These are phyloP conservation scores for Poeciliopsis retropinna DNA, from an alignment of 2,113 vertebrate species.

Conservation along the genomic window DNA sequence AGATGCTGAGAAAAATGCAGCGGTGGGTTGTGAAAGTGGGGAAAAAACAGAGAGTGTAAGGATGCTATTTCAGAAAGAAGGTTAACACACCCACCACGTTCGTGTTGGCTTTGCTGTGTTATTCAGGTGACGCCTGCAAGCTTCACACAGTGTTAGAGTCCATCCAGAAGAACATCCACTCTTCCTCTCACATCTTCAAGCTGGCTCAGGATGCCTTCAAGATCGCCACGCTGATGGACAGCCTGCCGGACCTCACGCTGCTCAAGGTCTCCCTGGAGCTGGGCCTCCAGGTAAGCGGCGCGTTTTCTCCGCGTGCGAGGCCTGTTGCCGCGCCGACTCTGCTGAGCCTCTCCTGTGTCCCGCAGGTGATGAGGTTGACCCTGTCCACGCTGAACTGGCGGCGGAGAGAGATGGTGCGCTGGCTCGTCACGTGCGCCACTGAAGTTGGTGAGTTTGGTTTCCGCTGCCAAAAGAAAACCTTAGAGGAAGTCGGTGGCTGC, in stretches of 20 bases:
- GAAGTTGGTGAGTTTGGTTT: slow-evolving; percentile 65
- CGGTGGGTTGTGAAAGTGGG: neutral
- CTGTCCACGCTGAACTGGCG: slow-evolving; percentile 72
- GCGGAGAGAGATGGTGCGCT: slow-evolving; percentile 72
- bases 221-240: slow-evolving; percentile 72
- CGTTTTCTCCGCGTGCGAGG: neutral
- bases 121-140: slow-evolving; percentile 53
- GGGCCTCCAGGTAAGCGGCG: slow-evolving; percentile 63
- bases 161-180: slow-evolving; percentile 75
- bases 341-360: neutral
- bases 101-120: neutral
- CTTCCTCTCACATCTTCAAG: slow-evolving; percentile 73
- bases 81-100: neutral
- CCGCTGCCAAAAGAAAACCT: neutral
- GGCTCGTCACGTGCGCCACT: slow-evolving; percentile 70
- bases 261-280: slow-evolving; percentile 75
- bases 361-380: slow-evolving; percentile 72
- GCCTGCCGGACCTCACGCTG: slow-evolving; percentile 68
- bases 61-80: no score
- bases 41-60: neutral
- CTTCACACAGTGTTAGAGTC: slow-evolving; percentile 68
- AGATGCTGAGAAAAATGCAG: neutral
- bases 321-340: accelerated
- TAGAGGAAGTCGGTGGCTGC: neutral
- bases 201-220: slow-evolving; percentile 74